phyloP scores from a whole-genome alignment of 2,113 vertebrate species.

The Cheilinus undulatus region DNA sequence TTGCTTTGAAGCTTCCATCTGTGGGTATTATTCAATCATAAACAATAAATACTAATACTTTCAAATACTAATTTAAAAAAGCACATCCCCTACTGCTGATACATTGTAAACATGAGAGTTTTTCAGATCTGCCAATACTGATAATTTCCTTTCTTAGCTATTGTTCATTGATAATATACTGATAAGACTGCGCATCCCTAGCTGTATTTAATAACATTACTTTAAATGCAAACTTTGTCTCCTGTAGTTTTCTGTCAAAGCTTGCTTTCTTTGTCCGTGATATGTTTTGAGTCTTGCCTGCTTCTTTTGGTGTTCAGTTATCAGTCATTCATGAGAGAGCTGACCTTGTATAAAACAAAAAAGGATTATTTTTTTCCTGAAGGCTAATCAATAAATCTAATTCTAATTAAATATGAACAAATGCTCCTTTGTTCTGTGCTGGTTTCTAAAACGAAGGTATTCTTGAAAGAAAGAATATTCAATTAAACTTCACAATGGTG shows the following conservation, averaged over 20 bases:
- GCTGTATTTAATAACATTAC: no score
- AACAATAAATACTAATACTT: no score
- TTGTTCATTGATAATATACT: no score
- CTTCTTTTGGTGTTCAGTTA: conserved; percentile 46
- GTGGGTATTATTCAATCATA: no score
- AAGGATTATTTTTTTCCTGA: neutral
- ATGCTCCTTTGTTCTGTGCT: neutral
- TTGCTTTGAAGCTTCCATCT: no score
- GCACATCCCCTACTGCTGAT: no score
- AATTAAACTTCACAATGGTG: neutral
- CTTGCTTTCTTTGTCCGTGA: conserved; percentile 1
- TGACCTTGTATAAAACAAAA: conserved; percentile 19
- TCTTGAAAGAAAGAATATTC: neutral
- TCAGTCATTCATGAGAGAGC: conserved; percentile 36
- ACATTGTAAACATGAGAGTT: no score
- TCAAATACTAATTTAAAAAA: no score
- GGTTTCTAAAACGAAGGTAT: neutral
- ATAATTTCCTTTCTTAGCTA: no score
- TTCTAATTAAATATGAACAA: conserved; percentile 1
- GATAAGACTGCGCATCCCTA: no score
- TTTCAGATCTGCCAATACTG: no score
- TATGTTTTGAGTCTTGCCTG: conserved; percentile 31
- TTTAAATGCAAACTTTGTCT: neutral
- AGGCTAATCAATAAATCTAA: conserved; percentile 18
- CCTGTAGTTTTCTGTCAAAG: conserved; percentile 4